phyloP scores from a whole-genome alignment of 2,797 vertebrate genomes.

The Anniella stebbinsi region DNA sequence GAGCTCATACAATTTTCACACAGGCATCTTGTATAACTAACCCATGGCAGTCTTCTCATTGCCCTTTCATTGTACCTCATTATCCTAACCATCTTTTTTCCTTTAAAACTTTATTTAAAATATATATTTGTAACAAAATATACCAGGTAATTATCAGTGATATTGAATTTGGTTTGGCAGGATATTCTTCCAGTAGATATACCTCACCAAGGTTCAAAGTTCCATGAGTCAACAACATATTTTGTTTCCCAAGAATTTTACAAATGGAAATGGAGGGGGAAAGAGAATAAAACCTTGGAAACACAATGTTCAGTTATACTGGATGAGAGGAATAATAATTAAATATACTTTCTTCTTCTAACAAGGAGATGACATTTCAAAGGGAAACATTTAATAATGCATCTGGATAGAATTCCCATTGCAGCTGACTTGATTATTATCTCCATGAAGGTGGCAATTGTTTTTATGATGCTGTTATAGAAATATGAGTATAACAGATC shows the following conservation, averaged over 20 bases:
- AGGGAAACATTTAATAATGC: slow-evolving; percentile 1
- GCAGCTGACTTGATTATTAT: not conserved
- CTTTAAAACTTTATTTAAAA: not conserved
- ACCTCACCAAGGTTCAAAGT: not conserved
- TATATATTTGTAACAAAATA: not conserved
- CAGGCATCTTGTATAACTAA: too few species aligned
- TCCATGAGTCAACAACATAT: not conserved
- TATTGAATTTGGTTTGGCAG: not conserved
- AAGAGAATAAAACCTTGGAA: not conserved
- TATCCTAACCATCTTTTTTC: not conserved
- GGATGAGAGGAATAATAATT: not conserved
- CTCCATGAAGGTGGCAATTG: not conserved
- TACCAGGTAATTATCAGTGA: not conserved
- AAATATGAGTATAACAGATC: not conserved
- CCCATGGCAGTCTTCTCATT: not conserved
- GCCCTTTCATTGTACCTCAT: not conserved
- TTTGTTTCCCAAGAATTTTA: not conserved
- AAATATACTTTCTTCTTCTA: not conserved
- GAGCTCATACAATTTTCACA: not conserved
- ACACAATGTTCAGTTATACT: too few species aligned
- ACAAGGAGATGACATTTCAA: not conserved
- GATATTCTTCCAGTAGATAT: not conserved
- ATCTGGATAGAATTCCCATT: not conserved
- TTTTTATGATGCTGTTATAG: not conserved
- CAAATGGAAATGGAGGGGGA: not conserved